Evolutionary conservation across 2,113 vertebrate species (phyloP), one percentile per base, ranked within the genome.

Genomic region (Uropsilus gracilis): DNA sequence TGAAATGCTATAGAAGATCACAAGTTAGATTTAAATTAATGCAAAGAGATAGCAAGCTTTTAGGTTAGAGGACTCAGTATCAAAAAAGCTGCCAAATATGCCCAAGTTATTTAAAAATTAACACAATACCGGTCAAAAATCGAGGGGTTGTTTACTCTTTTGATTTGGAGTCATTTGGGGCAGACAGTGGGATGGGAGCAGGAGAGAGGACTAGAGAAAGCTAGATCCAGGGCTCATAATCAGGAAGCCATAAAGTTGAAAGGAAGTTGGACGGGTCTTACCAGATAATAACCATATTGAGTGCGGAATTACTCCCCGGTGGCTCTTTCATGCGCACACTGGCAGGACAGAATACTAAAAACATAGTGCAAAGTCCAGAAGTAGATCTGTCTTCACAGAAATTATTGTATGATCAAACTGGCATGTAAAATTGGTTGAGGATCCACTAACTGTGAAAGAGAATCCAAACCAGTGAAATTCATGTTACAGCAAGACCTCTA

Each of bases 51-150:
- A n/a, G 6, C 18, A 37, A 48, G 14, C 32, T 42, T 66, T 88
- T 48, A 71, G 78, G 8, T 48, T 30, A 72, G 86, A 76, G 24
- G 30, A 64, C 46, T 89, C 14, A 48, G 0, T 76, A 46, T 46
- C 30, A 26, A 48, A 34, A 76, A 57, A 14, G 14, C 55, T 81
- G 7, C 75, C 63, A 32, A 2, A 69, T 86, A 61, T 89, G 59
- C 73, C 68, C 78, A 68, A 39, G 53, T 89, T 66, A 69, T 46
- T 72, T 66, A 57, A 77, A 85, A 86, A 85, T 77, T 68, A 82
- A 61, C 73, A 50, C 22, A 46, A 44, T 34, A 87, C 22, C 50
- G 64, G 37, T 90, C 84, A 63, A 76, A 86, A 66, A 4, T 17
- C 6, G 3, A 50, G 24, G 42, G 17, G 50, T 32, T 94, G 26